Percentiles rank a stretch among this genome's conserved stretches.
Evolutionary conservation across 2,888 invertebrate species (phyloP).

Genomic region (Catocala nupta): DNA sequence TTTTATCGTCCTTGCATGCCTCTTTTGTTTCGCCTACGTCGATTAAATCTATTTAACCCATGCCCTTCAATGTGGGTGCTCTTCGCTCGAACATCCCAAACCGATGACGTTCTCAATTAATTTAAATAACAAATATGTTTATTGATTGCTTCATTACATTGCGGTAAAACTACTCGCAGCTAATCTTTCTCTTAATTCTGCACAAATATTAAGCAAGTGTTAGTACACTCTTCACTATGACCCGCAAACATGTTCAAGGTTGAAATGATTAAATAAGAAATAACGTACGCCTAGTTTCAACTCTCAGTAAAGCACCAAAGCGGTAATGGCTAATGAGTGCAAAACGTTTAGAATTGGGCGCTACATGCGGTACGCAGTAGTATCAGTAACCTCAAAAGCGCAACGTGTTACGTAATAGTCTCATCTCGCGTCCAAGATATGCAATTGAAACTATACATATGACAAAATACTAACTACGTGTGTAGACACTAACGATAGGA

Average conservation of each 20-base stretch:
- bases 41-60: constrained; percentile 36
- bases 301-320: constrained; percentile 30
- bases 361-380: constrained; percentile 48
- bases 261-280: constrained; percentile 40
- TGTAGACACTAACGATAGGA: constrained; percentile 34
- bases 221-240: constrained; percentile 22
- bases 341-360: constrained; percentile 40
- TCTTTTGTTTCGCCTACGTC: constrained; percentile 51
- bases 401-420: constrained; percentile 65
- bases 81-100: constrained; percentile 17
- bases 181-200: constrained; percentile 32
- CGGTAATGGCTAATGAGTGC: constrained; percentile 41
- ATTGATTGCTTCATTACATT: constrained; percentile 14
- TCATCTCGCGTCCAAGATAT: constrained; percentile 58
- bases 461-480: constrained; percentile 43
- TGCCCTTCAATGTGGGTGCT: constrained; percentile 42
- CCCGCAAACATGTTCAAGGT: constrained; percentile 38
- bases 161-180: constrained; percentile 9
- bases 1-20: constrained; percentile 45
- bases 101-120: not conserved
- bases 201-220: constrained; percentile 40
- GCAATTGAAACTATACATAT: constrained; percentile 47
- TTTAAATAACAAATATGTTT: not conserved
- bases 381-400: constrained; percentile 67
- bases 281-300: constrained; percentile 25